Conservation (phyloP, 2,113 vertebrate genomes). For the Platysternon megacephalum region DNA sequence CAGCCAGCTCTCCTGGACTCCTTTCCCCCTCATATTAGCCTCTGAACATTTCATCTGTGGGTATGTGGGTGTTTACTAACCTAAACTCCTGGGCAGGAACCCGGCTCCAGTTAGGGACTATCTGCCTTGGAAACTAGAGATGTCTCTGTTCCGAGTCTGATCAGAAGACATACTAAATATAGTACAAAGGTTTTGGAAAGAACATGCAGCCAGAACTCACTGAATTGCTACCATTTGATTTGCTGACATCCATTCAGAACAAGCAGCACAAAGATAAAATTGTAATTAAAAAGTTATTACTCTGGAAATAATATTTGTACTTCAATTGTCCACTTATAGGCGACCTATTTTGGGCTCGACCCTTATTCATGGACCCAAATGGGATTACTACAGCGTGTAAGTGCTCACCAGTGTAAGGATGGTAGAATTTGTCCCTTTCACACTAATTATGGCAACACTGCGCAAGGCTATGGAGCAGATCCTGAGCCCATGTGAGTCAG, state of each 20-base stretch:
- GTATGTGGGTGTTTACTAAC: neutral
- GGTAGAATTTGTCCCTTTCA: rapidly evolving
- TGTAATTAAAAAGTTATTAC: neutral
- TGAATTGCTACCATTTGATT: neutral
- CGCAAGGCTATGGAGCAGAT: neutral
- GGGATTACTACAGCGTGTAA: neutral
- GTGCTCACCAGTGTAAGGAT: neutral
- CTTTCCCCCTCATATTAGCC: too few relatives aligned
- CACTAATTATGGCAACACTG: neutral
- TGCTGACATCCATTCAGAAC: neutral
- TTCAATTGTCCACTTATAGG: neutral
- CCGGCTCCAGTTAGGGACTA: neutral
- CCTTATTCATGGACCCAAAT: neutral
- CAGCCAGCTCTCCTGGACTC: too few relatives aligned
- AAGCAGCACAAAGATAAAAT: neutral
- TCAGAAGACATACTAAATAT: neutral
- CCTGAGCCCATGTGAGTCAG: neutral
- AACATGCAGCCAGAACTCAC: neutral
- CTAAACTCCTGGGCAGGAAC: neutral
- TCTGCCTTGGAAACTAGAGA: neutral
- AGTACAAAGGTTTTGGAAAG: neutral
- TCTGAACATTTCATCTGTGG: too few relatives aligned
- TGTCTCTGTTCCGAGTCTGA: neutral
- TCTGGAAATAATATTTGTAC: neutral
- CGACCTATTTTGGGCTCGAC: neutral